phyloP scores from a whole-genome alignment of 1,140 invertebrate species.

The Saccostrea echinata region DNA sequence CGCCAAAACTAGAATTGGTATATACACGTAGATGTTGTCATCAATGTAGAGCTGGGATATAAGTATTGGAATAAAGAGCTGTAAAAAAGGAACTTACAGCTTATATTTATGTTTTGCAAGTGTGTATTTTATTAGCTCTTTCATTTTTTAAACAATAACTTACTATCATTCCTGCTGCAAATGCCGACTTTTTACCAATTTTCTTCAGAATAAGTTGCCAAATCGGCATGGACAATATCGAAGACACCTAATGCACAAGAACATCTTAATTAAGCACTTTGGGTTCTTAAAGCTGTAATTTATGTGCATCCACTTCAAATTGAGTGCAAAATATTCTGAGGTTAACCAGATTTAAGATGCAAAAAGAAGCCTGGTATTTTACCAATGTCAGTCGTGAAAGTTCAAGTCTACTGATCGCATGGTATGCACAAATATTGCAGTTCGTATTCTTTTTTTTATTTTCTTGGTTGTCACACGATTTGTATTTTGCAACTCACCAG shows the following conservation, averaged over 20 bases:
- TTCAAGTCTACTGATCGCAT: background rate
- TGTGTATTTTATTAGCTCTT: background rate
- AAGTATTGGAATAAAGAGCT: slow-evolving; percentile 68
- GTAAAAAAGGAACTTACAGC: slow-evolving; percentile 41
- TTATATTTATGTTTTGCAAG: background rate
- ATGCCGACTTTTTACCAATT: slow-evolving; percentile 77
- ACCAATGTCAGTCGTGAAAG: background rate
- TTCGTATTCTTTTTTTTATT: background rate
- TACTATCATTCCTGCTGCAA: slow-evolving; percentile 75
- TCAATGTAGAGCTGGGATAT: slow-evolving; percentile 69
- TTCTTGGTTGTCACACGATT: background rate
- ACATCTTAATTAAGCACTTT: background rate
- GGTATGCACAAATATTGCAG: background rate
- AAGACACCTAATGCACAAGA: slow-evolving; percentile 64
- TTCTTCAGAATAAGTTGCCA: slow-evolving; percentile 70
- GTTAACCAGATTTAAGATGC: background rate
- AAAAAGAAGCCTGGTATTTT: background rate
- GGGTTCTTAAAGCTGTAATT: background rate
- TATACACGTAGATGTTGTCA: slow-evolving; percentile 56
- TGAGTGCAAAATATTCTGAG: slow-evolving; percentile 1
- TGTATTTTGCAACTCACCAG: slow-evolving; percentile 65
- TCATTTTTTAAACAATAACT: slow-evolving; percentile 42
- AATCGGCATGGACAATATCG: slow-evolving; percentile 74
- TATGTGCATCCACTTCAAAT: background rate
- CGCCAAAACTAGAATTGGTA: slow-evolving; percentile 64